Percentiles rank a stretch among this genome's conserved stretches.
phyloP scores from a whole-genome alignment of 2,888 invertebrate genomes.

The Nesidiocoris tenuis region DNA sequence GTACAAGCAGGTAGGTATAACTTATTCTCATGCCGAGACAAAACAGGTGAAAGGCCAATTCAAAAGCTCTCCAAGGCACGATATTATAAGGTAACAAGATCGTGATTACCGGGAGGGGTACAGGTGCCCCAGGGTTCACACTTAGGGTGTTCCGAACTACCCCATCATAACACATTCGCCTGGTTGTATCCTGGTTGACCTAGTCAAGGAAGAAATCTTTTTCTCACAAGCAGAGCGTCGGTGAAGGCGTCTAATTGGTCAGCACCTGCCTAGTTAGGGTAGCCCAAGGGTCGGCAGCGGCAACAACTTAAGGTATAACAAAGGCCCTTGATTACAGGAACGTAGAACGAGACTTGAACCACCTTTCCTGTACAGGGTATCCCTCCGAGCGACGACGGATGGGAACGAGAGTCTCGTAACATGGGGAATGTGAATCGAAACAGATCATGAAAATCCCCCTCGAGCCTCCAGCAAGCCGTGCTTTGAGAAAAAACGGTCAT shows the following conservation, averaged over 20 bases:
- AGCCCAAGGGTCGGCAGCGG: background rate
- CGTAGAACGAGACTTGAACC: background rate
- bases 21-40: background rate
- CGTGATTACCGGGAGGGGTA: constrained; percentile 25
- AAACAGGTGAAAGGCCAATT: constrained; percentile 13
- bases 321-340: background rate
- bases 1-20: too few species aligned
- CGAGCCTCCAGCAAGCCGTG: background rate
- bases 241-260: constrained; percentile 24
- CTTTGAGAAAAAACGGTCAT: background rate
- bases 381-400: background rate
- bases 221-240: background rate
- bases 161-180: constrained; percentile 24
- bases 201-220: background rate
- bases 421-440: background rate
- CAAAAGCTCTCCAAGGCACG: background rate
- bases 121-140: constrained; percentile 18
- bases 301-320: background rate
- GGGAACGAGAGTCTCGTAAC: background rate
- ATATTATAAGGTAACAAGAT: constrained; percentile 18
- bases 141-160: constrained; percentile 24
- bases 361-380: background rate
- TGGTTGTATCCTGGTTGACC: background rate
- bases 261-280: constrained; percentile 28
- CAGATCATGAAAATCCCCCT: background rate